phyloP scores from a whole-genome alignment of 2,113 vertebrate genomes.

The Lophura nycthemera region DNA sequence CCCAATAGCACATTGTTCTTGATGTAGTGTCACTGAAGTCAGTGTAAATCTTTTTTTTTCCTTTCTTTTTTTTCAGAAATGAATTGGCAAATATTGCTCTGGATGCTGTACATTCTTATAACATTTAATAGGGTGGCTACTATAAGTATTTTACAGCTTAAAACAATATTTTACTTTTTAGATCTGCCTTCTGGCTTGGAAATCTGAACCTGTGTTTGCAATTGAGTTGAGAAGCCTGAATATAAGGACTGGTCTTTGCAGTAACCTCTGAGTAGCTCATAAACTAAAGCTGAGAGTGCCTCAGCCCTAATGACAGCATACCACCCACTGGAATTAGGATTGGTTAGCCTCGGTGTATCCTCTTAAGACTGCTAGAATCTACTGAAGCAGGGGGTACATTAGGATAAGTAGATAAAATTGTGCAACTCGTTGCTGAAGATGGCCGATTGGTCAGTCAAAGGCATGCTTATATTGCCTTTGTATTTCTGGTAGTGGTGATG shows the following conservation, averaged over 20 bases:
- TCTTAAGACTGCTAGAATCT: neutral
- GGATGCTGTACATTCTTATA: neutral
- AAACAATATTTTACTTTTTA: neutral
- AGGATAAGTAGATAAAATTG: constrained; percentile 4
- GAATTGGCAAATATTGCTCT: neutral
- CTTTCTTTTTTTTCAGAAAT: neutral
- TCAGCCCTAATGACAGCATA: neutral
- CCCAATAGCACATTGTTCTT: neutral
- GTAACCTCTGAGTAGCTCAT: neutral
- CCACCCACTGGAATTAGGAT: neutral
- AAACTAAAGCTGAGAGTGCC: neutral
- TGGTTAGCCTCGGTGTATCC: neutral
- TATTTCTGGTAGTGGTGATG: constrained; percentile 32
- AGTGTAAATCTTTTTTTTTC: neutral
- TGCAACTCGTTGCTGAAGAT: neutral
- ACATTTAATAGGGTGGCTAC: neutral
- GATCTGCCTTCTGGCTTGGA: neutral
- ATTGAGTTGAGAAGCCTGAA: neutral
- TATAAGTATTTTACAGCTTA: neutral
- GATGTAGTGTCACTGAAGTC: neutral
- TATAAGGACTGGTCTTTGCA: neutral
- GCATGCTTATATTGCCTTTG: constrained; percentile 41
- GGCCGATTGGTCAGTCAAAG: neutral
- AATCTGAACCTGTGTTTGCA: neutral
- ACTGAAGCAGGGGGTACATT: neutral